Conservation (phyloP, 2,797 vertebrate genomes). For the Microchirus variegatus region DNA sequence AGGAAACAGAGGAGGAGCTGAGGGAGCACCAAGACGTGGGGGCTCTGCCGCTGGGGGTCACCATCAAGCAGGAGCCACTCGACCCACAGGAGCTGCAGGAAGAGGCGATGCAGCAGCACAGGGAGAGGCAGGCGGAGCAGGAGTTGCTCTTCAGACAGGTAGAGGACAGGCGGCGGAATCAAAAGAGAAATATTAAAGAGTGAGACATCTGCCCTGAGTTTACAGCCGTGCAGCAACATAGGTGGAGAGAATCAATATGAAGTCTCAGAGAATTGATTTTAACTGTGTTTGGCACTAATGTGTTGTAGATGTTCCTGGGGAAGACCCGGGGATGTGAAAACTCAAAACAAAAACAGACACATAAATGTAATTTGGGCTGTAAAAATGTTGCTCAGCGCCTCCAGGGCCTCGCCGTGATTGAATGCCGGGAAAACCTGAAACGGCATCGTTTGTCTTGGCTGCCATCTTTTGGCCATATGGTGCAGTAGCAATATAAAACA, state of each 20-base stretch:
- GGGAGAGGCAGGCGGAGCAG: conserved; percentile 85
- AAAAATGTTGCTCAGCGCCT: conserved; percentile 8
- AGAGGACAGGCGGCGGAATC: neutral
- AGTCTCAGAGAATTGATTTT: conserved; percentile 22
- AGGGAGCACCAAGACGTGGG: conserved; percentile 93
- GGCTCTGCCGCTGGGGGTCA: conserved; percentile 77
- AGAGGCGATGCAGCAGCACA: conserved; percentile 81
- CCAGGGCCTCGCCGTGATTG: conserved; percentile 8
- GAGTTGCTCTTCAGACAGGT: conserved; percentile 97
- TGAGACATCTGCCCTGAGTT: neutral
- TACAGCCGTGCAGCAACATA: neutral
- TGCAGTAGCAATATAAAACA: conserved; percentile 37
- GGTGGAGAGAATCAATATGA: conserved; percentile 16
- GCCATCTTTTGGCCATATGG: conserved; percentile 61
- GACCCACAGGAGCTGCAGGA: conserved; percentile 87
- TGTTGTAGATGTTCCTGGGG: conserved; percentile 11
- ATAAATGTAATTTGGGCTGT: conserved; percentile 16
- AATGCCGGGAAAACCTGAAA: neutral
- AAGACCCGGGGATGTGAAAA: conserved; percentile 19
- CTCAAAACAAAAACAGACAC: neutral
- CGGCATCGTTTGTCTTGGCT: conserved; percentile 38
- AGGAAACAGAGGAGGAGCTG: conserved; percentile 98
- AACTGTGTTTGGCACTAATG: conserved; percentile 6
- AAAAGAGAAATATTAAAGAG: neutral
- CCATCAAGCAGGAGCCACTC: conserved; percentile 93